Evolutionary conservation across 2,113 vertebrate species (phyloP).

Genomic region (Anas platyrhynchos): DNA sequence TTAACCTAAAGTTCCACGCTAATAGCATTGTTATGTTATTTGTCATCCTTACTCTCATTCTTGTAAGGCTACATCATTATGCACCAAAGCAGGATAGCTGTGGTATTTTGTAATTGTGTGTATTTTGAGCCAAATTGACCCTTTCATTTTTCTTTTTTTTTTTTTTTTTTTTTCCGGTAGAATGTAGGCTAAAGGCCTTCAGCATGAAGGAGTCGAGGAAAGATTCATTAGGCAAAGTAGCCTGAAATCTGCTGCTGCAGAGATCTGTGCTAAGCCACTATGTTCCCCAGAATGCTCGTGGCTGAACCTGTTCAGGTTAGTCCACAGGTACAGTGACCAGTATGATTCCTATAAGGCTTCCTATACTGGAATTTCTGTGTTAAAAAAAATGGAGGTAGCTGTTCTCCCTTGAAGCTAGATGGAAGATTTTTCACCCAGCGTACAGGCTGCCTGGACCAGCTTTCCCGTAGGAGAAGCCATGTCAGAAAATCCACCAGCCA

Average conservation of each 20-base stretch:
- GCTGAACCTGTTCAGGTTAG: not conserved
- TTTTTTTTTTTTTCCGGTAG: not conserved
- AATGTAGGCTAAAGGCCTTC: not conserved
- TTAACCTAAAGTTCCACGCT: not conserved
- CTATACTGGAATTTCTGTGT: not conserved
- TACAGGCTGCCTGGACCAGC: not conserved
- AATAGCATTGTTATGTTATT: slow-evolving; percentile 41
- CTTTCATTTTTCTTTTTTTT: not conserved
- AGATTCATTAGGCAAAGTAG: not conserved
- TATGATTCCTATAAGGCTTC: not conserved
- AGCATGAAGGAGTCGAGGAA: not conserved
- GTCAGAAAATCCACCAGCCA: not conserved
- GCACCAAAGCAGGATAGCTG: not conserved
- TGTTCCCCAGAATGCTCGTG: not conserved
- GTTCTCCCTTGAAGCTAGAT: not conserved
- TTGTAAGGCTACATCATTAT: not conserved
- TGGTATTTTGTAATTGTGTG: slow-evolving; percentile 12
- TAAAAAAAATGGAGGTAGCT: not conserved
- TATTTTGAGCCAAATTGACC: not conserved
- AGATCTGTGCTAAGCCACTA: not conserved
- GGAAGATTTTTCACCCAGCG: not conserved
- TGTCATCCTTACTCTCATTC: slow-evolving; percentile 41
- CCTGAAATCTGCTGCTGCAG: not conserved
- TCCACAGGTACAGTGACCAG: accelerated
- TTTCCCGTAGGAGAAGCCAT: not conserved